Evolutionary conservation across 2,888 invertebrate genomes (phyloP), one percentile per base, ranked within the genome.

Genomic region (Dryobotodes eremita): DNA sequence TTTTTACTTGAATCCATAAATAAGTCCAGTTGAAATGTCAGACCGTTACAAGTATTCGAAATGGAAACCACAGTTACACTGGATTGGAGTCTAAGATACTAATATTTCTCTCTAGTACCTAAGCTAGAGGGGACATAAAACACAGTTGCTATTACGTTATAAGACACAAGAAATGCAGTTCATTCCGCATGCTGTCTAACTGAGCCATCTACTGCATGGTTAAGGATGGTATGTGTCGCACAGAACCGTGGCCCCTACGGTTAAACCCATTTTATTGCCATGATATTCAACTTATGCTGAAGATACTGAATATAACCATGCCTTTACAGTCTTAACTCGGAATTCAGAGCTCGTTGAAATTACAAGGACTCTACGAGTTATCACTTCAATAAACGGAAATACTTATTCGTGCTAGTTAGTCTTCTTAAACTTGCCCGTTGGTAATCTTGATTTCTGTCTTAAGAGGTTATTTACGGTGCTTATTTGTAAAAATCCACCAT

Each of bases 241-340:
- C 83, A 87, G 87, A 89, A 91, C 84, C 89, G 86, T 85, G 88
- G 89, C 84, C 87, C 81, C 82, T 77, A 88, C 83, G 84, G 77
- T 86, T 84, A 81, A 86, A 90, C 85, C 86, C 85, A 87, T 91
- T 90, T 91, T 91, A 92, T 90, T 91, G 87, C 86, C 82, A 82
- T 81, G 80, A 84, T 70, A 88, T 91, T 89, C 88, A 88, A 90
- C 89, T 91, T 89, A 86, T 62, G 82, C 87, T 71, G 74, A 86
- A 83, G 81, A 75, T 36, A 55, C 59, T 59, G 50, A 72, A 55
- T 61, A 71, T 55, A 64, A 64, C 59, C 55, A 57, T 48, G 46
- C 36, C 64, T 59, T 71, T 48, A 57, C 11, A 23, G 64, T 64
- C 42, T 55, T 68, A 69, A 70, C 50, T 73, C n/a, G 20, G 20